Evolutionary conservation across 2,113 vertebrate genomes (phyloP).

Genomic region (Axis porcinus): DNA sequence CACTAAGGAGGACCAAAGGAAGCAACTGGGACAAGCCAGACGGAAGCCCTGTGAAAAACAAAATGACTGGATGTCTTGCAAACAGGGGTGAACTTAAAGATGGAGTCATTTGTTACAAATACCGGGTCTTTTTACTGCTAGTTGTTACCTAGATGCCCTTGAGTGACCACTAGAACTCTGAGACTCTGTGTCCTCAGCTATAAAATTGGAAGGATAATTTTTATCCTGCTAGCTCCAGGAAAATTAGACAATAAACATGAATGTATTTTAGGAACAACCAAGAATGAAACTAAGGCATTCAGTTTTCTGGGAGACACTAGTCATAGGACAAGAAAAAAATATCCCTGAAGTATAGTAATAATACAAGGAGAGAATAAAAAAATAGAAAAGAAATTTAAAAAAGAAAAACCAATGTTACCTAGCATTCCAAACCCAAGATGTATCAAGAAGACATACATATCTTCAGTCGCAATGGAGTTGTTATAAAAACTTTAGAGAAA

Average conservation of each 20-base stretch:
- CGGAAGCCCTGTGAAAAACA: neutral
- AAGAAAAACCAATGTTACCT: neutral
- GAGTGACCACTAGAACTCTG: neutral
- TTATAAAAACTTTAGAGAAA: neutral
- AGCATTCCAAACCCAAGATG: neutral
- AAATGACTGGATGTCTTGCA: neutral
- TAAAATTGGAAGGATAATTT: neutral
- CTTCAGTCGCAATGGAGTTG: neutral
- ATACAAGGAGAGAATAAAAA: neutral
- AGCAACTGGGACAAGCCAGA: neutral
- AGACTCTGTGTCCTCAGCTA: neutral
- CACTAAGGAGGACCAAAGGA: neutral
- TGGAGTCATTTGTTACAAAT: constrained; percentile 4
- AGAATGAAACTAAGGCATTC: neutral
- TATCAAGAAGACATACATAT: neutral
- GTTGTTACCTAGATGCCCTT: neutral
- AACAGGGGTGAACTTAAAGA: neutral
- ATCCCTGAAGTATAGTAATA: neutral
- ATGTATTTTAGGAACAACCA: neutral
- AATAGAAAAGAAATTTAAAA: neutral
- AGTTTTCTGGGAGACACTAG: neutral
- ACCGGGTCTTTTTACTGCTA: neutral
- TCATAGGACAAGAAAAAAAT: neutral
- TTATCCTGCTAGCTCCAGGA: neutral
- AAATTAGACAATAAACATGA: constrained; percentile 3